These are phyloP conservation scores for Drosophila guanche DNA, from an alignment of 1,140 invertebrate genomes.

Conservation along the genomic window DNA sequence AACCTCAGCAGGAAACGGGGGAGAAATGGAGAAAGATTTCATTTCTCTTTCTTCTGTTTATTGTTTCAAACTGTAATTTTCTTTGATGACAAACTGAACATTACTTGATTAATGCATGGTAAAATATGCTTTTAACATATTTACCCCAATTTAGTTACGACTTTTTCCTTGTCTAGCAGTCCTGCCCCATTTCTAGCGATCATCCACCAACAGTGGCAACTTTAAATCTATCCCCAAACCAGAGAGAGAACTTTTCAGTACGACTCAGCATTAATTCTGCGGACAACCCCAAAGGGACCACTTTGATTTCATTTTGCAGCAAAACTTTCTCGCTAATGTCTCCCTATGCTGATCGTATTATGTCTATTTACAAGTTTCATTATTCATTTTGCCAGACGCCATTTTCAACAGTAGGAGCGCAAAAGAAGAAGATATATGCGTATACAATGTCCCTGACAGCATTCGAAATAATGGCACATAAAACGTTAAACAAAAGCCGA, in stretches of 20 bases:
- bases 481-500: conserved; percentile 59
- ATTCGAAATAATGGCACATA: conserved; percentile 58
- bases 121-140: no score
- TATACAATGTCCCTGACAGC: conserved; percentile 48
- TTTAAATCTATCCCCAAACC: not conserved
- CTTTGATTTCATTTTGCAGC: conserved; percentile 43
- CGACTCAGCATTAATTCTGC: conserved; percentile 26
- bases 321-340: conserved; percentile 44
- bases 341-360: conserved; percentile 59
- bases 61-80: no score
- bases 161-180: no score
- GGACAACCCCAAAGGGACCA: conserved; percentile 29
- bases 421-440: conserved; percentile 26
- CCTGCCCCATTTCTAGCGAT: conserved; percentile 1
- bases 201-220: not conserved
- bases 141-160: no score
- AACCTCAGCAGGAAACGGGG: no score
- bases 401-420: not conserved
- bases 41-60: no score
- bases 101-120: no score
- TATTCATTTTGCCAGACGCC: conserved; percentile 45
- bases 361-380: conserved; percentile 63
- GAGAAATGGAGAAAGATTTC: no score
- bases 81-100: no score
- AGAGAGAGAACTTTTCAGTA: conserved; percentile 11